These are phyloP conservation scores for Solenodon paradoxus DNA, from an alignment of 2,113 vertebrate species.

Conservation along the genomic window DNA sequence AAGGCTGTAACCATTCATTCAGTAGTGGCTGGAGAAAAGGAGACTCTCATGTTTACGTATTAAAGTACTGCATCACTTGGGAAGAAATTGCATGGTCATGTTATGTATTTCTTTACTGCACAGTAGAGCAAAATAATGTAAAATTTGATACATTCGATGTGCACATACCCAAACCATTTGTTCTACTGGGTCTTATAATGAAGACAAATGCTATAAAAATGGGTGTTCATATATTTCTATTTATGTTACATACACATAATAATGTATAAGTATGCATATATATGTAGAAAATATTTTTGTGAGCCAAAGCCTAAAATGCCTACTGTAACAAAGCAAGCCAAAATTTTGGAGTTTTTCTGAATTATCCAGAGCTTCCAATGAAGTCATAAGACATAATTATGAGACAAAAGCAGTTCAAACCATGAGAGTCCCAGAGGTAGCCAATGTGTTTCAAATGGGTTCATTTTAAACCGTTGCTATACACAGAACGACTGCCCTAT, in stretches of 20 bases:
- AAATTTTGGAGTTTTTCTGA: constrained; percentile 2
- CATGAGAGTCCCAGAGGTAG: neutral
- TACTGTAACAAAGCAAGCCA: neutral
- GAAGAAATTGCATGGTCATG: constrained; percentile 8
- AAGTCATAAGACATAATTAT: constrained; percentile 1
- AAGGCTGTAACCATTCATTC: neutral
- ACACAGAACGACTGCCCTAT: constrained; percentile 4
- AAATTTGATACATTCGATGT: neutral
- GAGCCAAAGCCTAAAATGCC: constrained; percentile 6
- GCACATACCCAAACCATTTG: neutral
- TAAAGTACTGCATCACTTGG: constrained; percentile 37
- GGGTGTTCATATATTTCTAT: neutral
- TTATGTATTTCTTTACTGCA: neutral
- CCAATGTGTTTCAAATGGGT: neutral
- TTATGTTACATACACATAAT: neutral
- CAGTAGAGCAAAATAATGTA: constrained; percentile 17
- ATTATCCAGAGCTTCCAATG: neutral
- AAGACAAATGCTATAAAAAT: constrained; percentile 10
- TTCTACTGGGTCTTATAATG: constrained; percentile 4
- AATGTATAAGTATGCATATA: neutral
- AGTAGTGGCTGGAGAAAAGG: neutral
- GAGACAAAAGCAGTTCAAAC: neutral
- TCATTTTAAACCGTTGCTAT: neutral
- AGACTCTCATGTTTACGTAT: constrained; percentile 1
- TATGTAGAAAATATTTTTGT: neutral